Evolutionary conservation across 2,888 invertebrate genomes (phyloP).

Genomic region (Erebia epiphron): DNA sequence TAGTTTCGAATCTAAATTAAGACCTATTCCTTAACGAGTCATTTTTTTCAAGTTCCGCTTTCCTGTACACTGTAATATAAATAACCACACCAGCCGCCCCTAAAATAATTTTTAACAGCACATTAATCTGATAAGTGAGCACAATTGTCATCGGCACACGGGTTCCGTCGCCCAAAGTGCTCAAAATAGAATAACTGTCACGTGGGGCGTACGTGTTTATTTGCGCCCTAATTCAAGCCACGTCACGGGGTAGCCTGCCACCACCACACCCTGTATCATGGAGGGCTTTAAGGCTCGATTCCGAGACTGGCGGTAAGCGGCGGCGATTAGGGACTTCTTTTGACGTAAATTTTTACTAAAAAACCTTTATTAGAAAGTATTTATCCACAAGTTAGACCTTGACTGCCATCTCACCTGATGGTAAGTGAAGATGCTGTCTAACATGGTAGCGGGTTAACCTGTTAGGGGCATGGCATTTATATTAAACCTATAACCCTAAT

Average conservation of each 20-base stretch:
- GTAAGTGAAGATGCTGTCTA: no score
- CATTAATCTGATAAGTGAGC: constrained; percentile 30
- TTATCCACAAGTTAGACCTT: no score
- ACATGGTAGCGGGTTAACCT: no score
- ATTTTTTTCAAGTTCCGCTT: constrained; percentile 11
- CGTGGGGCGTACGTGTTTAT: constrained; percentile 30
- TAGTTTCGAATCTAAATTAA: not conserved
- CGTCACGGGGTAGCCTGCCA: constrained; percentile 25
- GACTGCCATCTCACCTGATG: no score
- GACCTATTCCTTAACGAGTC: not conserved
- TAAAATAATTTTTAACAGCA: constrained; percentile 18
- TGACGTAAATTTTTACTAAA: no score
- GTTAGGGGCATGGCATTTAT: no score
- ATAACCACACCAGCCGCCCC: constrained; percentile 10
- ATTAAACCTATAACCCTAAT: no score
- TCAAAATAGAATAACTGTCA: constrained; percentile 37
- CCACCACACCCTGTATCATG: constrained; percentile 20
- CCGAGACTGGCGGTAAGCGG: no score
- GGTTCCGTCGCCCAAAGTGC: constrained; percentile 22
- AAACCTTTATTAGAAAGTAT: no score
- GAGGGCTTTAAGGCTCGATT: not conserved
- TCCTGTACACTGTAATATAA: constrained; percentile 11
- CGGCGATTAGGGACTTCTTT: no score
- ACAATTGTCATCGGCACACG: constrained; percentile 28
- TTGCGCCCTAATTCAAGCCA: constrained; percentile 32